A percentile compares a stretch with the other conserved stretches of the same genome.
phyloP scores from a whole-genome alignment of 1,140 invertebrate genomes.

The Scylla paramamosain region DNA sequence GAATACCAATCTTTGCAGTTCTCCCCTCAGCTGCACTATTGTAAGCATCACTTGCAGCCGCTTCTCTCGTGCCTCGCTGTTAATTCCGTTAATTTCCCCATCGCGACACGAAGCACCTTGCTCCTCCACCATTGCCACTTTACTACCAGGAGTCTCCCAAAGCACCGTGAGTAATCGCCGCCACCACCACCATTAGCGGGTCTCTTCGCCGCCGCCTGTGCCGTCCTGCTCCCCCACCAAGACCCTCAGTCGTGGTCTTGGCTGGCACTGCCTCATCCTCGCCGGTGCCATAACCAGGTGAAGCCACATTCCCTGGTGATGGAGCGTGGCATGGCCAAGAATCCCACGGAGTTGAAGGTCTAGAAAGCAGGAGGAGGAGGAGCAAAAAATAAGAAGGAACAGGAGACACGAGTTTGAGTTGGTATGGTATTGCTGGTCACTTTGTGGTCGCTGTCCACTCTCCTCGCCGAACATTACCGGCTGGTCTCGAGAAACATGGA shows the following conservation, averaged over 20 bases:
- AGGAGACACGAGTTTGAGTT: too few relatives aligned
- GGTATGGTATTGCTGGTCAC: neutral
- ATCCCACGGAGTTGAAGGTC: neutral
- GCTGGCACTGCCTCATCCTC: neutral
- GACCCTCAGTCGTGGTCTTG: neutral
- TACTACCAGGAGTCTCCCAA: neutral
- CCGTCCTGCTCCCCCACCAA: neutral
- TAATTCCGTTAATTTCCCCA: neutral
- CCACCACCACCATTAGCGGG: neutral
- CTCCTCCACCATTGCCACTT: neutral
- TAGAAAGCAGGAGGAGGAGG: neutral
- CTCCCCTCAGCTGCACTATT: neutral
- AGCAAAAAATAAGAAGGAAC: neutral
- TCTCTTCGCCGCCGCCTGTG: neutral
- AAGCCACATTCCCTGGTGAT: neutral
- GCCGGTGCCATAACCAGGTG: conserved; percentile 8
- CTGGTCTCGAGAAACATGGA: neutral
- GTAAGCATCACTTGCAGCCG: neutral
- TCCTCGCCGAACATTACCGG: neutral
- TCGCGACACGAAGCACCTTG: neutral
- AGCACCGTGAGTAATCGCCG: neutral
- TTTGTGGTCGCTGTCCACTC: neutral
- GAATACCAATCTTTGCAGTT: neutral
- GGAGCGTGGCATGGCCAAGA: neutral
- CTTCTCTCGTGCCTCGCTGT: neutral